Evolutionary conservation across 2,888 invertebrate species (phyloP).

Genomic region (Hyalella azteca): DNA sequence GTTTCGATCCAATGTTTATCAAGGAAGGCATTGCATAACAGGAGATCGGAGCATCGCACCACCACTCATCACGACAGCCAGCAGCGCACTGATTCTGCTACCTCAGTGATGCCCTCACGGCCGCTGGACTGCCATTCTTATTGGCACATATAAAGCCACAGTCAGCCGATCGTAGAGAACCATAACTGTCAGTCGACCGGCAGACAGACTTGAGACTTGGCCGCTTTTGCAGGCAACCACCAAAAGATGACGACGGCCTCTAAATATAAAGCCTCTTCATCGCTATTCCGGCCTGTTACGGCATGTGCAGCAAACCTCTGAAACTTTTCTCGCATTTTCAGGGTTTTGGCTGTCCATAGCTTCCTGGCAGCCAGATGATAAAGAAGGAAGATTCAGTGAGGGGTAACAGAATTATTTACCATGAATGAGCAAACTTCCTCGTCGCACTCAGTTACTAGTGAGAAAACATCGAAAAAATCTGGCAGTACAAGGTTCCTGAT

Average conservation of each 20-base stretch:
- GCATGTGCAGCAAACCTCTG: background rate
- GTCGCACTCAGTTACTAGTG: too few relatives aligned
- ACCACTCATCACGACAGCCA: slow-evolving; percentile 24
- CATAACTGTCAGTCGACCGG: slow-evolving; percentile 29
- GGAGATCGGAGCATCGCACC: background rate
- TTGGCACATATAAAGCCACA: background rate
- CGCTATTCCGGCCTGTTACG: slow-evolving; percentile 12
- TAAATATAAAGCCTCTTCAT: slow-evolving; percentile 28
- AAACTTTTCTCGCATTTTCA: slow-evolving; percentile 14
- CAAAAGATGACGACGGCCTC: slow-evolving; percentile 25
- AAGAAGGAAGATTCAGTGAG: slow-evolving; percentile 11
- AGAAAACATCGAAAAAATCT: too few relatives aligned
- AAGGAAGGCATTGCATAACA: slow-evolving; percentile 5
- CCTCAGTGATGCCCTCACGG: background rate
- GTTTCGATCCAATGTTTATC: background rate
- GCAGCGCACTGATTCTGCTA: background rate
- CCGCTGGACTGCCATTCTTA: background rate
- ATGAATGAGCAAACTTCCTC: background rate
- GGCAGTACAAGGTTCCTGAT: too few relatives aligned
- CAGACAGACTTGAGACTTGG: slow-evolving; percentile 36
- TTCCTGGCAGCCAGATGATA: background rate
- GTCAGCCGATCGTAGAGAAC: slow-evolving; percentile 20
- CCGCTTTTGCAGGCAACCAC: slow-evolving; percentile 16
- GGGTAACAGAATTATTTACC: slow-evolving; percentile 24
- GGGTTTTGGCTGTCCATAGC: background rate